These are phyloP conservation scores for Brachyrhaphis roseni DNA, from an alignment of 2,797 vertebrate genomes.

Conservation along the genomic window DNA sequence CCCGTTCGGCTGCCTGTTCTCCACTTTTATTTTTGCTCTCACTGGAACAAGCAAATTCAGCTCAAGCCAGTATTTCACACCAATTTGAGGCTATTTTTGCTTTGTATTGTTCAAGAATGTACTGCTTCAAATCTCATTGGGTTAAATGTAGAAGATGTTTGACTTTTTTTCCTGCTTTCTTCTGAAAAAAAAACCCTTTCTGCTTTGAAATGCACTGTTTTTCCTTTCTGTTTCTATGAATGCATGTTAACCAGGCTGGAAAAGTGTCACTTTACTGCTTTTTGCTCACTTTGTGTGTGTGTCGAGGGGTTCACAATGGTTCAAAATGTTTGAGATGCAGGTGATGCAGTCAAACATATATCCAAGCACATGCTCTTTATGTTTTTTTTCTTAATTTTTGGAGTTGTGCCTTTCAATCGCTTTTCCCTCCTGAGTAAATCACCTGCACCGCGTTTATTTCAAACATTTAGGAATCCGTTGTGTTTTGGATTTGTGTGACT, in stretches of 20 bases:
- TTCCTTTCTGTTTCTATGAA: conserved; percentile 66
- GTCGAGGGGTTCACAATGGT: conserved; percentile 55
- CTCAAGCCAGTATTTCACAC: not conserved
- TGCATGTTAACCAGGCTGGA: conserved; percentile 82
- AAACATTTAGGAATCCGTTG: conserved; percentile 45
- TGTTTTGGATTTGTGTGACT: conserved; percentile 42
- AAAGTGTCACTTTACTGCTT: conserved; percentile 40
- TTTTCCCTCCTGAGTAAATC: not conserved
- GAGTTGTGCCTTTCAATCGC: not conserved
- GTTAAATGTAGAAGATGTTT: conserved; percentile 19
- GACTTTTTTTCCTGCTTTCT: conserved; percentile 26
- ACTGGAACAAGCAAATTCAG: not conserved
- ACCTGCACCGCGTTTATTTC: conserved; percentile 22
- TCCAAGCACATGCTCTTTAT: not conserved
- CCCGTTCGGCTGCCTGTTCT: conserved; percentile 73
- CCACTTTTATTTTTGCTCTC: conserved; percentile 5
- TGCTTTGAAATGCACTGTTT: conserved; percentile 54
- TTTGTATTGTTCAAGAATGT: not conserved
- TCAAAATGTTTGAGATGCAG: conserved; percentile 44
- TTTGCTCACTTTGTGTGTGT: conserved; percentile 69
- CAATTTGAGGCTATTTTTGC: conserved; percentile 1
- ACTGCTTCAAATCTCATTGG: conserved; percentile 5
- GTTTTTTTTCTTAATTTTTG: not conserved
- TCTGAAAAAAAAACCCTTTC: conserved; percentile 38
- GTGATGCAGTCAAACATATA: conserved; percentile 7